Evolutionary conservation across 1,140 invertebrate genomes (phyloP), one percentile per base, ranked within the genome.

Genomic region (Zophobas atratus): DNA sequence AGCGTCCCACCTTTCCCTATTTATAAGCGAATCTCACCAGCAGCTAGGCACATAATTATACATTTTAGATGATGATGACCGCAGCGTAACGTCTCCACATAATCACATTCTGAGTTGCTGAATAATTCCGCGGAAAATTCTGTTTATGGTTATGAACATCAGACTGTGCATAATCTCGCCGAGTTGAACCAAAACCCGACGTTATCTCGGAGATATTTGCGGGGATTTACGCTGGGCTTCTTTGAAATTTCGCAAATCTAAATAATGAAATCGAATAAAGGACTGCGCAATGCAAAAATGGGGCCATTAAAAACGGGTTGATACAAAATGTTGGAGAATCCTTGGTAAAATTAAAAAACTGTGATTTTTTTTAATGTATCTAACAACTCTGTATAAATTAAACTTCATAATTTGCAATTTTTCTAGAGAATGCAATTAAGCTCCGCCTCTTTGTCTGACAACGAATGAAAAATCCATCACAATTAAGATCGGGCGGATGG

Each of bases 61-160:
- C 56, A 60, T 60, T 60, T 60, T 60, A 39, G 56, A 60, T 60
- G 56, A 60, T 60, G 56, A 38, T 60, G 56, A 60, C 56, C 56
- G 56, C 56, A 60, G 56, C 35, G 56, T 60, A 57, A 57, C 55
- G 34, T 20, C 55, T 6, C 34, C 55, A 34, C 6, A 57, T 57
- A 60, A 60, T 60, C 56, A 60, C 56, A 60, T 33, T 60, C 56
- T 36, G n/a, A 60, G 36, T 35, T 1, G 8, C 33, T 60, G 36
- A 60, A 60, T 60, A 60, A 60, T 60, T 57, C 34, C 43, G 3
- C 43, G 43, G 49, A 51, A 51, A 51, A 51, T 51, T 63, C 6
- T 63, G 57, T 39, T 63, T 63, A 41, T 2, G 49, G 49, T 20
- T 51, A 46, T 46, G 43, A 46, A 46, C 43, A 46, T 46, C 43